Evolutionary conservation across 2,113 vertebrate species (phyloP).

Genomic region (Redunca redunca): DNA sequence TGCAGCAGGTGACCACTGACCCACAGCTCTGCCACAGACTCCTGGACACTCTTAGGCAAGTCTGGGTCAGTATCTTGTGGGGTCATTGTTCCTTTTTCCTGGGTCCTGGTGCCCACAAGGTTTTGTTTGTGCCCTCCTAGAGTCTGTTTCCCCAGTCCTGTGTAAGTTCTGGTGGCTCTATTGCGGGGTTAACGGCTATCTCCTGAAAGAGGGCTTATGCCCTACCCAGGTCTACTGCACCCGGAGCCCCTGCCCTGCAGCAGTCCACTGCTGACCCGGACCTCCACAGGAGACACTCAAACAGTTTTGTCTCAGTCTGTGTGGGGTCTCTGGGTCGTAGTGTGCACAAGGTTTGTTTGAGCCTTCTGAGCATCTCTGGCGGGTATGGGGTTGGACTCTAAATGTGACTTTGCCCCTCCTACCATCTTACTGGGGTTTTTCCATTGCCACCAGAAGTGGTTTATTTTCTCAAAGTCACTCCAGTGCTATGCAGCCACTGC

Average conservation of each 20-base stretch:
- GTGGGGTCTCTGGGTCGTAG: neutral
- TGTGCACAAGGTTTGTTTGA: neutral
- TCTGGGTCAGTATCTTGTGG: neutral
- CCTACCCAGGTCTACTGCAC: no score
- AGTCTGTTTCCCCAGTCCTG: no score
- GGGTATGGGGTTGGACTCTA: neutral
- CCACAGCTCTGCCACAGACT: no score
- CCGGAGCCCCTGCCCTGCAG: no score
- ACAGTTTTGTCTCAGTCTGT: no score
- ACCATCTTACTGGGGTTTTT: neutral
- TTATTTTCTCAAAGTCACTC: neutral
- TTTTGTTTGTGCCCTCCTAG: neutral
- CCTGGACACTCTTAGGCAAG: neutral
- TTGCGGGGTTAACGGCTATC: no score
- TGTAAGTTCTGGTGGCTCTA: no score
- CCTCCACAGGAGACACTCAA: no score
- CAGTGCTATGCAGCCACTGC: accelerated
- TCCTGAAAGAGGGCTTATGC: no score
- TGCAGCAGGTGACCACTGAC: neutral
- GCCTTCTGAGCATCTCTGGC: neutral
- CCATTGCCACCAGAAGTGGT: neutral
- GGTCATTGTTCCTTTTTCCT: neutral
- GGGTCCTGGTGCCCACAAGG: neutral
- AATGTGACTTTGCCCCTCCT: neutral
- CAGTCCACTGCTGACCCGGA: accelerated